phyloP scores from a whole-genome alignment of 2,797 vertebrate genomes.

The Pelodytes ibericus region DNA sequence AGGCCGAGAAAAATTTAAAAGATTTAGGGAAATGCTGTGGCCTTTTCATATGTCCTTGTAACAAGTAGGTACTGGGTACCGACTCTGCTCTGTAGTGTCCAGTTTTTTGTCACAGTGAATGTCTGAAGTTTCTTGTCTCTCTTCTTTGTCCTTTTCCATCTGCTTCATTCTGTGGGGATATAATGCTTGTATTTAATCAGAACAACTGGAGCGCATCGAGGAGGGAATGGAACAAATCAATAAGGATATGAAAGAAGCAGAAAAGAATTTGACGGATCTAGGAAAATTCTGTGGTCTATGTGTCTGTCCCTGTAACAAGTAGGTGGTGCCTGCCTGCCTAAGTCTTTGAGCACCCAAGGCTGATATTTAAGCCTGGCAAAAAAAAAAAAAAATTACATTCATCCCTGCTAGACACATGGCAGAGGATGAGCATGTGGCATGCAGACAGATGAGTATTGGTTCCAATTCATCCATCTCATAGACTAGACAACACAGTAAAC shows the following conservation, averaged over 20 bases:
- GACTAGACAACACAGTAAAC: constrained; percentile 73
- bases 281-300: constrained; percentile 99
- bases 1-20: constrained; percentile 99
- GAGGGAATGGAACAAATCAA: constrained; percentile 99
- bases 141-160: constrained; percentile 92
- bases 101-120: constrained; percentile 97
- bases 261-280: constrained; percentile 99
- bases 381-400: no score
- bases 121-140: constrained; percentile 97
- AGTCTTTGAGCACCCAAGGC: constrained; percentile 82
- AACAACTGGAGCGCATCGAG: constrained; percentile 99
- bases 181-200: constrained; percentile 99
- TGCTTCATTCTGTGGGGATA: constrained; percentile 99
- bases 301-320: constrained; percentile 99
- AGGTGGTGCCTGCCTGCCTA: constrained; percentile 99
- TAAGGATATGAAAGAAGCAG: constrained; percentile 99
- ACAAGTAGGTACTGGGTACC: constrained; percentile 99
- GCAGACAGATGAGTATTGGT: constrained; percentile 74
- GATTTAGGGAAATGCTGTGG: constrained; percentile 99
- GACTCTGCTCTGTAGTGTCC: constrained; percentile 97
- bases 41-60: constrained; percentile 99
- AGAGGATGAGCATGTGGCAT: constrained; percentile 83
- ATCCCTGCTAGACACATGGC: constrained; percentile 75
- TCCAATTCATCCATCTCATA: constrained; percentile 78
- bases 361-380: constrained; percentile 75